Conservation (phyloP, 2,113 vertebrate species). For the Scophthalmus maximus region DNA sequence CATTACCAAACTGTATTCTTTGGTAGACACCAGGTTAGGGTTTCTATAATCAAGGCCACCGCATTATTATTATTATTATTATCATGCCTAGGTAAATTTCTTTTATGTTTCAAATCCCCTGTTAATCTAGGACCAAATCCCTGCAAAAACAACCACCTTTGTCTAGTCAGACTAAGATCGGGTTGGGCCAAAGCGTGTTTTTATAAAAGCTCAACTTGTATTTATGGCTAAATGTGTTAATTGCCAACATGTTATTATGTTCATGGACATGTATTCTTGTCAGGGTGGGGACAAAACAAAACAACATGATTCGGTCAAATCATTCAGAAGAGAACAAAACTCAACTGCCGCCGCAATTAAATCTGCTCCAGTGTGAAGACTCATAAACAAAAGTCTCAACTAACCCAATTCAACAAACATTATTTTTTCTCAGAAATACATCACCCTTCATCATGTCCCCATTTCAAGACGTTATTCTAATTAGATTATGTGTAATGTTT, state of each 20-base stretch:
- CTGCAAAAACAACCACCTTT: constrained; percentile 9
- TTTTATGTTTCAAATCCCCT: constrained; percentile 4
- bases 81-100: constrained; percentile 1
- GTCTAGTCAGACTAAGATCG: neutral
- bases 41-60: neutral
- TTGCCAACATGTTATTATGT: neutral
- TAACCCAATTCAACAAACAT: neutral
- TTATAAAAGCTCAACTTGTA: neutral
- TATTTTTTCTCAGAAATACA: neutral
- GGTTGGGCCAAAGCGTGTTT: constrained; percentile 40
- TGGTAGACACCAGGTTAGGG: constrained; percentile 4
- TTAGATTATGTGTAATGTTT: too few relatives aligned
- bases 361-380: neutral
- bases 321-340: neutral
- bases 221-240: neutral
- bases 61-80: neutral
- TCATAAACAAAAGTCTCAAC: neutral
- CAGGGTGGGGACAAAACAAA: neutral
- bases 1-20: constrained; percentile 4
- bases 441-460: too few relatives aligned
- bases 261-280: neutral
- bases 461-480: too few relatives aligned
- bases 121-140: constrained; percentile 32
- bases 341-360: neutral
- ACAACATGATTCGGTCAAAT: neutral